A percentile compares a stretch with the other conserved stretches of the same genome.
phyloP scores from a whole-genome alignment of 1,140 invertebrate genomes.

The Aphaenogaster floridana region DNA sequence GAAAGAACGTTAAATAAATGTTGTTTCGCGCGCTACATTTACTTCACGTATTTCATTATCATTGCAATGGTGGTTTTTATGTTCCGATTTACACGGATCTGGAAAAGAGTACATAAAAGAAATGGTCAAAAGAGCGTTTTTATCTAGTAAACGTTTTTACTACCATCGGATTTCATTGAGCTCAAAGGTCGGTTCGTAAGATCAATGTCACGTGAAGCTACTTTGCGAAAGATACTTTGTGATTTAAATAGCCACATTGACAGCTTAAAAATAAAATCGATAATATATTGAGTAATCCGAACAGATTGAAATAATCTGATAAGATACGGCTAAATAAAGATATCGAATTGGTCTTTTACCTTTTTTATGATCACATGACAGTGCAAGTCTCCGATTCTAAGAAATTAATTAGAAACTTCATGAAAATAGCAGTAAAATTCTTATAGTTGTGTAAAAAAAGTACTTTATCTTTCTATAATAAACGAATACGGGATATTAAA shows the following conservation, averaged over 20 bases:
- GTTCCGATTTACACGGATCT: background rate
- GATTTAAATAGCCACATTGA: slow-evolving; percentile 20
- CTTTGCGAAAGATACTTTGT: background rate
- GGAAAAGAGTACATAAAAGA: background rate
- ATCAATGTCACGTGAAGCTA: slow-evolving; percentile 31
- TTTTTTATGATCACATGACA: background rate
- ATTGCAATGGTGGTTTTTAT: background rate
- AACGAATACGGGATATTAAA: background rate
- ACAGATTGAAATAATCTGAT: slow-evolving; percentile 19
- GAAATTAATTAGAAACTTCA: background rate
- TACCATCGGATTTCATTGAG: background rate
- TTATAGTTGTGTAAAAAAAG: background rate
- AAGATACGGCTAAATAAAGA: background rate
- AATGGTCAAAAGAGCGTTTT: background rate
- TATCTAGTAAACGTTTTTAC: background rate
- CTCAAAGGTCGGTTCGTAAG: background rate
- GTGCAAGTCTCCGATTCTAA: background rate
- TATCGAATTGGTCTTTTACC: background rate
- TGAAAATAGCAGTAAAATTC: background rate
- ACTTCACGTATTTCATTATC: slow-evolving; percentile 12
- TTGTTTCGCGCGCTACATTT: background rate
- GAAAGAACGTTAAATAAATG: slow-evolving; percentile 10
- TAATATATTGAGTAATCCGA: slow-evolving; percentile 11
- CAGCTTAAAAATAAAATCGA: slow-evolving; percentile 18
- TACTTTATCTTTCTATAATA: background rate